Base-by-base conservation (phyloP, 1,140 invertebrate species). In the Melipona quadrifasciata region DNA sequence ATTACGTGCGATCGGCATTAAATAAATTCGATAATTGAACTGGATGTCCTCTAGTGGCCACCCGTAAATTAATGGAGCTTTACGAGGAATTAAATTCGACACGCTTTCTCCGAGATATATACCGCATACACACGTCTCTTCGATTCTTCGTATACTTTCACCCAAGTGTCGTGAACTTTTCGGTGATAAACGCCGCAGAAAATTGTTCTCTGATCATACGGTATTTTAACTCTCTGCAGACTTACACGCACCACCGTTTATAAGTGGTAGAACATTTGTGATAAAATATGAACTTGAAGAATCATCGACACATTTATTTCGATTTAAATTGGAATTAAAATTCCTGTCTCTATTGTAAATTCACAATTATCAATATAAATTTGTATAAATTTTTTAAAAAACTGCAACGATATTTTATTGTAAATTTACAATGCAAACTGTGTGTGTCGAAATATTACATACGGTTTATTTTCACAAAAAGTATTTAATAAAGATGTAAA, bases 11-110 rank as follows among this genome's bases (percentile, higher is more conserved):
- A 17, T 39, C 10, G 24, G 67, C 82, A 78, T 83, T 71, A 83
- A 83, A 83, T 83, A 79, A 79, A 83, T 83, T 71, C 75, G 75
- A 79, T 83, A 83, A 83, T 83, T 53, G 82, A 61, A 51, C 74
- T 21, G 74, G 65, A 14, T 77, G 31, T 84, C 47, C 57, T 71
- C 39, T 8, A 47, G 57, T 39, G 67, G 64, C 53, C 39, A 84
- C 67, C 67, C 76, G 76, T 84, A 58, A 77, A 76, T 70, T 82
- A 55, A 72, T 39, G 67, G 76, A 72, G 81, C 64, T 71, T 84
- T 78, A 70, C 82, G 67, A 51, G 27, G 76, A 84, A 68, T 84
- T 84, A 51, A 57, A 78, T 84, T 84, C 24, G 82, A 84, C 76
- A 71, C 67, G 75, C 75, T 84, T 84, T 84, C 82, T 64, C 82